Evolutionary conservation across 2,797 vertebrate genomes (phyloP), one percentile per base, ranked within the genome.

Genomic region (Alauda arvensis): DNA sequence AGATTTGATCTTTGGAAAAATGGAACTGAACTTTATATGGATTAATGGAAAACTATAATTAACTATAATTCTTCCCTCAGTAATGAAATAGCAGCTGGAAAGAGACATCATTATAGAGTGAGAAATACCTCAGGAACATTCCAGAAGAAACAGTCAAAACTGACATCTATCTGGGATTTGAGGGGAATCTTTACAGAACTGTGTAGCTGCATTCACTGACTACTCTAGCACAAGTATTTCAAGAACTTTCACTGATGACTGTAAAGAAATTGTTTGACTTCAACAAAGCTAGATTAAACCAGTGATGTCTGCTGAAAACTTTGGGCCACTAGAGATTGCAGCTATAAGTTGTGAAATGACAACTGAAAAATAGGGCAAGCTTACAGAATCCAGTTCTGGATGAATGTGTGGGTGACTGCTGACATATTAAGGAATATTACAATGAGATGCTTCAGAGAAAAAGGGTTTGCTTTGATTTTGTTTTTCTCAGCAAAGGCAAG

Each of bases 351-450:
- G 67, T 46, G 37, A 90, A 90, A 85, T 48, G 5, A 91, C 76
- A 31, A n/a, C n/a, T 63, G 52, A 83, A 93, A 93, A 94, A 85
- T 29, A 60, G 68, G 83, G 57, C 75, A 92, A 79, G 40, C 25
- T 72, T 75, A 68, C 9, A 25, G 45, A 83, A 85, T 49, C 39
- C 43, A 63, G 57, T 46, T 55, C 26, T 80, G 53, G 60, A 76
- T 67, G 16, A 89, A 61, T 49, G 63, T 85, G 74, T 87, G 81
- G 60, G 59, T 91, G 63, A 93, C 74, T 87, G 80, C 45, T 91
- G 53, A 77, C 42, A 53, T 52, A 65, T 59, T 69, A 87, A 69
- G 31, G 63, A 78, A 83, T 69, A 87, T 75, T 81, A 72, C 12
- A 76, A 62, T 46, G 26, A 87, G 37, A 72, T 46, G 17, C 52